Percentiles rank a stretch among this genome's conserved stretches.
These are phyloP conservation scores for Aphelocoma californica DNA, from an alignment of 2,797 vertebrate species.

Conservation along the genomic window DNA sequence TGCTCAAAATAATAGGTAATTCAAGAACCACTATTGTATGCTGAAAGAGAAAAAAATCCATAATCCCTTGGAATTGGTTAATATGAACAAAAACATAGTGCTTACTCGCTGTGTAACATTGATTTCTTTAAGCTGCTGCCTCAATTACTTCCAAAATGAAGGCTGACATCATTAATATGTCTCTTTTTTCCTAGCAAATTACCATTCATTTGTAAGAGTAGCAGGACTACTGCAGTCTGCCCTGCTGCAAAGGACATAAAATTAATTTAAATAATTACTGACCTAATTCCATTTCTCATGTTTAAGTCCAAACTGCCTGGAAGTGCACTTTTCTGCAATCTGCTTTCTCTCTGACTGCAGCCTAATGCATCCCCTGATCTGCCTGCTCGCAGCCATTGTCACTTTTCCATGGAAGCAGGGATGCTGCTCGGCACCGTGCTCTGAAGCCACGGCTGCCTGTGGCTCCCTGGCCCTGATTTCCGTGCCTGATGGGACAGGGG, in stretches of 20 bases:
- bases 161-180: constrained; percentile 62
- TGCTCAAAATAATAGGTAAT: constrained; percentile 13
- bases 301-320: constrained; percentile 33
- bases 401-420: neutral
- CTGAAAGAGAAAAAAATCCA: neutral
- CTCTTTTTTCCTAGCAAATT: constrained; percentile 59
- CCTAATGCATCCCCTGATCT: neutral
- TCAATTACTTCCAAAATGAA: constrained; percentile 62
- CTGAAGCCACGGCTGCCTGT: neutral
- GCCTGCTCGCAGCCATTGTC: neutral
- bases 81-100: constrained; percentile 45
- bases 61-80: constrained; percentile 38
- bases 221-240: constrained; percentile 36
- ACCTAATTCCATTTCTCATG: constrained; percentile 26
- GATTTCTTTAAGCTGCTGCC: constrained; percentile 66
- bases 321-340: constrained; percentile 27
- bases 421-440: neutral
- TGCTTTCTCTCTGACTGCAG: constrained; percentile 2
- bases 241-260: constrained; percentile 29
- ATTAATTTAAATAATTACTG: constrained; percentile 64
- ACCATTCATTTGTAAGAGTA: constrained; percentile 55
- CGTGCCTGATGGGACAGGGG: neutral
- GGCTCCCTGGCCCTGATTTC: neutral
- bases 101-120: constrained; percentile 57
- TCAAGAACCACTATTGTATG: constrained; percentile 31